phyloP scores from a whole-genome alignment of 2,797 vertebrate species.

The Scyliorhinus canicula region DNA sequence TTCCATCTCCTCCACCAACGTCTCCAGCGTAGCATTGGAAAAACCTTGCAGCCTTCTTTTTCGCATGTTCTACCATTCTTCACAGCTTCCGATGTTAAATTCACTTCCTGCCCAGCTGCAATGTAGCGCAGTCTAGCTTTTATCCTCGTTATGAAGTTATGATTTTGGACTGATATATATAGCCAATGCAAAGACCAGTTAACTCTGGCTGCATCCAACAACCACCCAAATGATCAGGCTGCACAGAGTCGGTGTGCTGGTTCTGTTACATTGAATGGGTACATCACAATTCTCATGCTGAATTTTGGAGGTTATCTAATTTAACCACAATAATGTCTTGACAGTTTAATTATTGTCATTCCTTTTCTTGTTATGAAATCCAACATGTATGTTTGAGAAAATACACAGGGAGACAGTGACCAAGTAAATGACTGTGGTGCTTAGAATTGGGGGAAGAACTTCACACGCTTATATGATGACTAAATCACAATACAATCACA shows the following conservation, averaged over 20 bases:
- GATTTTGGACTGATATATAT: too few relatives aligned
- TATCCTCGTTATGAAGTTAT: too few relatives aligned
- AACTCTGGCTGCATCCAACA: too few relatives aligned
- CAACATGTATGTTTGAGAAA: neutral
- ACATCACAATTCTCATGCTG: neutral
- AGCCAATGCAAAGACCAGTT: too few relatives aligned
- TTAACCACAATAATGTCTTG: neutral
- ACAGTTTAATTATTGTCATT: neutral
- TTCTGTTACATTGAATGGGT: neutral
- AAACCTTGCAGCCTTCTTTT: too few relatives aligned
- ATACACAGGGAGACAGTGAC: neutral
- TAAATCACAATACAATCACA: neutral
- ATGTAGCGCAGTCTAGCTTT: too few relatives aligned
- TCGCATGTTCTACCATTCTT: too few relatives aligned
- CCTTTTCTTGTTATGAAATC: neutral
- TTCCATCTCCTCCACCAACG: too few relatives aligned
- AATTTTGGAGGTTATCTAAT: neutral
- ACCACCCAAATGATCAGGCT: too few relatives aligned
- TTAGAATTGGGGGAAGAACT: neutral
- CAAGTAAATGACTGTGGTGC: neutral
- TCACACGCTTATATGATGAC: neutral
- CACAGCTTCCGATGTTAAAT: too few relatives aligned
- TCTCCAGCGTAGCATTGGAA: too few relatives aligned
- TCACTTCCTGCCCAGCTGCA: too few relatives aligned
- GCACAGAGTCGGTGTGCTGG: neutral